phyloP scores from a whole-genome alignment of 1,140 invertebrate genomes.

The Cydia pomonella region DNA sequence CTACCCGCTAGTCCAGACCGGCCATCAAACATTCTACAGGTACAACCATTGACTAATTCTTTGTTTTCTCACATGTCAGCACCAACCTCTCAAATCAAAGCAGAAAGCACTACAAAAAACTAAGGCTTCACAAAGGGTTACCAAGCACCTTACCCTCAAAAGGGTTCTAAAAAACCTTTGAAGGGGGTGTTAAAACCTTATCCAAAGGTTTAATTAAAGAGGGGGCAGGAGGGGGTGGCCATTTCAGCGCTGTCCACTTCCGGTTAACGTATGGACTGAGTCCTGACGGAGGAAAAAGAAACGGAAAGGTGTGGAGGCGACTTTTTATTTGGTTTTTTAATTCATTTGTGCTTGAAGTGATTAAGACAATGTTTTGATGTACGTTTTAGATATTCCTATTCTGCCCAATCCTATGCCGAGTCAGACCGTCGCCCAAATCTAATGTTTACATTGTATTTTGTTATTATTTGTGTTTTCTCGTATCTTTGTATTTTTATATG shows the following conservation, averaged over 20 bases:
- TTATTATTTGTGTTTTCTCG: no score
- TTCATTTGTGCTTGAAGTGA: background rate
- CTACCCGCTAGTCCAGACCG: no score
- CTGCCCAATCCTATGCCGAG: no score
- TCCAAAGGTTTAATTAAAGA: conserved; percentile 15
- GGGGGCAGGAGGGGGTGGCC: background rate
- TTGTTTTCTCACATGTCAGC: background rate
- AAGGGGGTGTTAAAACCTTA: conserved; percentile 18
- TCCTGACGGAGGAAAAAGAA: conserved; percentile 13
- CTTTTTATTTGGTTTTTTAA: background rate
- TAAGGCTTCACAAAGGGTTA: conserved; percentile 1
- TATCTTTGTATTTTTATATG: no score
- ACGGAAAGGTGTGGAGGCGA: background rate
- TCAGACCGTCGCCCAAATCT: no score
- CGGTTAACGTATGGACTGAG: conserved; percentile 9
- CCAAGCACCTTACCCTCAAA: background rate
- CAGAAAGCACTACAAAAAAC: background rate
- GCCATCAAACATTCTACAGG: background rate
- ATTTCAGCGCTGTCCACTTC: conserved; percentile 15
- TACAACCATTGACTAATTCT: background rate
- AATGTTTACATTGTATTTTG: no score
- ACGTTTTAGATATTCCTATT: no score
- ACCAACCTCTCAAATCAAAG: background rate
- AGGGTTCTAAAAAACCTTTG: conserved; percentile 15
- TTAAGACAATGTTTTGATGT: no score